Evolutionary conservation across 2,113 vertebrate species (phyloP).

Genomic region (Microcebus murinus): DNA sequence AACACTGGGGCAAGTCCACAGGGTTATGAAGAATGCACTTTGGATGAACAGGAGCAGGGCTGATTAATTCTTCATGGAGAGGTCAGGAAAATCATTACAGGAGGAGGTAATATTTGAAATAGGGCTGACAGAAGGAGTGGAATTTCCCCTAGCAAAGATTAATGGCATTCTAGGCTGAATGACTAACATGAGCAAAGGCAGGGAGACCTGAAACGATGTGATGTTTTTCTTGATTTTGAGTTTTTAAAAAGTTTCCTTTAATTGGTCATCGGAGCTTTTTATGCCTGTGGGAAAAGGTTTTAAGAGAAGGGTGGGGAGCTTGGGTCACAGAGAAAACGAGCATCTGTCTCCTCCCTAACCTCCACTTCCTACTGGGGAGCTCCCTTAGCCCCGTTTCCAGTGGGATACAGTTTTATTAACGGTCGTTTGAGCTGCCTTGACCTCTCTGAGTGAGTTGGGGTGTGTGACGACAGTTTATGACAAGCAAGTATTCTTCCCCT

Average conservation of each 20-base stretch:
- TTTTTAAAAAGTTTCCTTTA: background rate
- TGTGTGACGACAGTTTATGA: background rate
- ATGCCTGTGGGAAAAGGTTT: background rate
- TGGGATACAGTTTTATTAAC: background rate
- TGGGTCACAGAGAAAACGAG: background rate
- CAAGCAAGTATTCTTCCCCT: background rate
- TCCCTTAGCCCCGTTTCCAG: accelerated
- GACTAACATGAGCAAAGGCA: background rate
- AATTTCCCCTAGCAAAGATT: background rate
- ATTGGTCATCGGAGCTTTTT: background rate
- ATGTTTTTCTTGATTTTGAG: background rate
- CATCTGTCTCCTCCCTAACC: accelerated
- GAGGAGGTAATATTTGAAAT: background rate
- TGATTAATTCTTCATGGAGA: background rate
- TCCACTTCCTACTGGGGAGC: accelerated
- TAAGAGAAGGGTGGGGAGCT: background rate
- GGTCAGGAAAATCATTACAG: background rate
- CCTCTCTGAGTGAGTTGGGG: accelerated
- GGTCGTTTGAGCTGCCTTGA: background rate
- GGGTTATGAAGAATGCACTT: background rate
- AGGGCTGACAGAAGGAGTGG: background rate
- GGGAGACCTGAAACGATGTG: background rate
- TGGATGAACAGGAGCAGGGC: background rate
- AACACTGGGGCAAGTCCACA: background rate
- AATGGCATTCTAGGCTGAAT: background rate